Percentiles rank a stretch among this genome's conserved stretches.
Conservation (phyloP, 2,888 invertebrate genomes). For the Synergus umbraculus region DNA sequence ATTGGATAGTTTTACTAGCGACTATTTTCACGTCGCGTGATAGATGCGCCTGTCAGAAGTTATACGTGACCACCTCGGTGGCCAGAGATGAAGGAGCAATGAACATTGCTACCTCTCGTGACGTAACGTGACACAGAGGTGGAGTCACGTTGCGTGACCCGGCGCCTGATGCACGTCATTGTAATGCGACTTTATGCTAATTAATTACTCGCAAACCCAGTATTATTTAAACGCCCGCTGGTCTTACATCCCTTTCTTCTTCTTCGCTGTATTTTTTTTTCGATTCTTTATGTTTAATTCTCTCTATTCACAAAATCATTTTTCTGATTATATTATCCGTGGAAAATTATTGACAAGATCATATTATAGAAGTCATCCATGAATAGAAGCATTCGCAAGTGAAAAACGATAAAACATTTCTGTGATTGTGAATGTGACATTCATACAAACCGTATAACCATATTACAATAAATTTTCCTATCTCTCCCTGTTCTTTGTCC, state of each 20-base stretch:
- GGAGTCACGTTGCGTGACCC: constrained; percentile 16
- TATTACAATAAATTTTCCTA: background rate
- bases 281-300: background rate
- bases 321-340: background rate
- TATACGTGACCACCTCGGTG: constrained; percentile 25
- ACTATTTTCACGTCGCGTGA: constrained; percentile 31
- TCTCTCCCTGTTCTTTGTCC: background rate
- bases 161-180: constrained; percentile 4
- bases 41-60: constrained; percentile 20
- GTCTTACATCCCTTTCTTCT: constrained; percentile 4
- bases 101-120: constrained; percentile 21
- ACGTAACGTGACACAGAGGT: constrained; percentile 10
- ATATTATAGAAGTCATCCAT: too few relatives aligned
- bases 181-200: constrained; percentile 54
- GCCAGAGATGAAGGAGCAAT: constrained; percentile 14
- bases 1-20: background rate
- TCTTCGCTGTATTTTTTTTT: constrained; percentile 23
- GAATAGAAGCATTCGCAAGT: background rate
- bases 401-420: too few relatives aligned
- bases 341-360: background rate
- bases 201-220: constrained; percentile 51
- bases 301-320: background rate
- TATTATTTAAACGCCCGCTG: constrained; percentile 51
- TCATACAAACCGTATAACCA: too few relatives aligned
- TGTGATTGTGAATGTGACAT: too few relatives aligned